These are phyloP conservation scores for Neopelma chrysocephalum DNA, from an alignment of 2,797 vertebrate species.

Conservation along the genomic window DNA sequence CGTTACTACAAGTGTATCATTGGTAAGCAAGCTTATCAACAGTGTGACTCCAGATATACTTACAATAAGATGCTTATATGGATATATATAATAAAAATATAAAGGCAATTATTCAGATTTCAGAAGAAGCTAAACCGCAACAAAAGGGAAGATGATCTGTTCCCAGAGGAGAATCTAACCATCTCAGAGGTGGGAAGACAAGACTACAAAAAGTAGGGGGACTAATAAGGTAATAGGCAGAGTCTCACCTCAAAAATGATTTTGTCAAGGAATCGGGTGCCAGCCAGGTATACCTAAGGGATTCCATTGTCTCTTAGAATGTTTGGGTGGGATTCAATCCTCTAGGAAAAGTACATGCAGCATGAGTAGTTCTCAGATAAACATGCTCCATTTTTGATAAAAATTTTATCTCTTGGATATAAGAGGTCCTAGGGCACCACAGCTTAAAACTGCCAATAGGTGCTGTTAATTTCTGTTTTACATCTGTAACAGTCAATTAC, in stretches of 20 bases:
- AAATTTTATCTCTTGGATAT: neutral
- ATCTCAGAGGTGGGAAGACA: neutral
- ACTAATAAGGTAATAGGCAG: neutral
- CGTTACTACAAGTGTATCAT: neutral
- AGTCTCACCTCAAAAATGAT: neutral
- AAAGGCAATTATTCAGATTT: neutral
- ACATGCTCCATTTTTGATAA: neutral
- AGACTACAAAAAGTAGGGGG: neutral
- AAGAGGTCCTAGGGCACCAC: neutral
- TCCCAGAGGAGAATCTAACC: neutral
- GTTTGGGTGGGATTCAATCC: neutral
- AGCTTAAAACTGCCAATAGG: neutral
- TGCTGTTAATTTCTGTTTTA: neutral
- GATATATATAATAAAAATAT: neutral
- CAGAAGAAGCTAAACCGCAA: neutral
- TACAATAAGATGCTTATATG: neutral
- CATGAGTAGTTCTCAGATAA: neutral
- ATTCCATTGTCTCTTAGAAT: neutral
- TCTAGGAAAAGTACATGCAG: neutral
- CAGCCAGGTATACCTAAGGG: rapidly evolving
- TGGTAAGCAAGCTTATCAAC: neutral
- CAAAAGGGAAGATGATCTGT: neutral
- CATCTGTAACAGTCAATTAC: neutral
- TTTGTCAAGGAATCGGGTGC: neutral
- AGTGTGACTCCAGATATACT: neutral